A percentile compares a stretch with the other conserved stretches of the same genome.
Evolutionary conservation across 1,140 invertebrate species (phyloP).

Genomic region (Lysiphlebus fabarum): DNA sequence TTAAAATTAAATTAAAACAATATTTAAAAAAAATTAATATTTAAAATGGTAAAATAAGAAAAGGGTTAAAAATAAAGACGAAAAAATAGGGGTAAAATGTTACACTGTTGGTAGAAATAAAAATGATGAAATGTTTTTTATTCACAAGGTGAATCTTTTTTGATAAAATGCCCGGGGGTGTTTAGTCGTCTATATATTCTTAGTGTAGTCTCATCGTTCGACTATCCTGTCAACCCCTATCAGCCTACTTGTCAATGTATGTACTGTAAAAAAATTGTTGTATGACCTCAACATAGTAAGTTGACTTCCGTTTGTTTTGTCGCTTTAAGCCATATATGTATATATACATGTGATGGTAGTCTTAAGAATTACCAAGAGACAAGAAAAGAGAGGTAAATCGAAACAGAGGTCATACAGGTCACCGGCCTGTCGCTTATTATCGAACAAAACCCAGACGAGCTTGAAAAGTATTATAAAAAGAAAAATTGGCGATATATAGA

Average conservation of each 20-base stretch:
- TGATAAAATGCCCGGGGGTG: constrained; percentile 3
- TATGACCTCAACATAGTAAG: background rate
- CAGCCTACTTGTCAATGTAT: too few species aligned
- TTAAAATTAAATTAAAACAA: too few species aligned
- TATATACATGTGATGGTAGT: background rate
- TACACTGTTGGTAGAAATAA: too few species aligned
- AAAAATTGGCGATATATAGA: background rate
- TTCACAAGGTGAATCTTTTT: background rate
- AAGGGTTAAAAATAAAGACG: too few species aligned
- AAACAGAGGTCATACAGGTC: constrained; percentile 8
- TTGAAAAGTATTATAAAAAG: background rate
- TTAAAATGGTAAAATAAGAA: too few species aligned
- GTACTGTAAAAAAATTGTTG: background rate
- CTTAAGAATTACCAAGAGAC: background rate
- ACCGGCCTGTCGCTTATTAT: constrained; percentile 18
- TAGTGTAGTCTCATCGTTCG: too few species aligned
- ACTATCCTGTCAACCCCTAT: too few species aligned
- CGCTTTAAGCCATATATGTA: background rate
- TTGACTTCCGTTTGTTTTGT: constrained; percentile 1
- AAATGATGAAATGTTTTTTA: background rate
- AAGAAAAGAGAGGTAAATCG: background rate
- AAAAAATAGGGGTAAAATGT: too few species aligned
- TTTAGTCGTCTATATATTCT: background rate
- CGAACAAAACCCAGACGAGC: constrained; percentile 12
- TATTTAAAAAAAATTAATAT: too few species aligned